Base-by-base conservation (phyloP, 2,888 invertebrate species). In the Agrotis segetum region DNA sequence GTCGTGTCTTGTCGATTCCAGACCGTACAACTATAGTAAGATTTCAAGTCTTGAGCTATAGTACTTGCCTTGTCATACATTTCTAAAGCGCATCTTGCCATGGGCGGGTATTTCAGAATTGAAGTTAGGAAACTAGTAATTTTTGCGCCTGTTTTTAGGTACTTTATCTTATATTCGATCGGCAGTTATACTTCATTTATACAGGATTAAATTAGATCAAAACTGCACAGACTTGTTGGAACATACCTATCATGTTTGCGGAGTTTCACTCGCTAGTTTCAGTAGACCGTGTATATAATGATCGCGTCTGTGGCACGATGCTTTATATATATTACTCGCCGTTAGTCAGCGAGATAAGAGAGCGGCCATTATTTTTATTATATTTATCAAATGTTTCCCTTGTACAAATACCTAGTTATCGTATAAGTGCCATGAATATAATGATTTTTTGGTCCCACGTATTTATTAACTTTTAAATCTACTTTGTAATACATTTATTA, bases 401-500 rank as follows among this genome's bases (percentile, higher is more conserved):
- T 85, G 74, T 79, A 84, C 72, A 81, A 83, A 79, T 64, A 76
- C 73, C 77, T 84, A 81, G 75, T 81, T 85, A 82, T 83, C 75
- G 62, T 84, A 62, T 81, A 87, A 87, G 89, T 90, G 89, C 88
- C 88, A 89, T 89, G 79, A 78, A 81, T 81, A 71, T 65, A 75
- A 76, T 75, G 62, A 77, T 75, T 83, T 83, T 82, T 85, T 78
- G 81, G 81, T 81, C 79, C 82, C 82, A 78, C 61, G 73, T 87
- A 82, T 84, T 87, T 87, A 85, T 85, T 83, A 85, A 84, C 74
- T 71, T 85, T 81, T 83, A 82, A 85, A 85, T 74, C 77, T 83
- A 85, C 73, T 71, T 78, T 77, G 49, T 74, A 81, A 81, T 67
- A 74, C 67, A 80, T 76, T 79, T 81, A 81, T 79, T 71, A 77